Base-by-base conservation (phyloP, 2,888 invertebrate species). In the Sarcophaga rosellei region DNA sequence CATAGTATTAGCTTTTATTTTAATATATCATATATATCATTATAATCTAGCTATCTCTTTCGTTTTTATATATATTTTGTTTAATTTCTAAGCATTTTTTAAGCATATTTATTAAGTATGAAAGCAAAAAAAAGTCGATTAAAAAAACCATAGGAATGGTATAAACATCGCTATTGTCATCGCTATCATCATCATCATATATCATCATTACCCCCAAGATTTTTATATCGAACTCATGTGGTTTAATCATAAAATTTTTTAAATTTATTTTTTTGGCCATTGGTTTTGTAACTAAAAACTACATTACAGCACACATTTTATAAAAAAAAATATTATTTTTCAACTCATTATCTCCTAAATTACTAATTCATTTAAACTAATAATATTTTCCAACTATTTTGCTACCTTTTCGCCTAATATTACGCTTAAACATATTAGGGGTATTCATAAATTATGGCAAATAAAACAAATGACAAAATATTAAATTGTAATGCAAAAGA, bases 251-350 rank as follows among this genome's bases (percentile, higher is more conserved):
- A 15, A 53, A 53, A 53, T 15, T 59, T 17, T 47, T 65, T 44
- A 23, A n/a, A 57, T 57, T 53, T n/a, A 23, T n/a, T 47, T 6
- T 47, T 70, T 77, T 23, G 65, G 63, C 57, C 75, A 75, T 69
- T 59, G 69, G 75, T 70, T 72, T 59, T 25, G 45, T 44, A 53
- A 53, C 57, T 59, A 21, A 4, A 57, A 65, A 44, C 12, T 66
- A 77, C 72, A 82, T 73, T 66, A 66, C 66, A n/a, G 72, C 72
- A 82, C 82, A 72, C 77, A 82, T 72, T 77, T 62, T 44, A 75
- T 62, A 4, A 2, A 35, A 35, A 35, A 35, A 35, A 35, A 35
- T 35, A 65, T 35, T 66, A 66, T n/a, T 57, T 45, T 3, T 45
- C 12, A 66, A 57, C 53, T 21, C 68, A 74, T 53, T 62, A 23